Percentiles rank a stretch among this genome's conserved stretches.
phyloP scores from a whole-genome alignment of 2,797 vertebrate genomes.

The Etheostoma nigrum region DNA sequence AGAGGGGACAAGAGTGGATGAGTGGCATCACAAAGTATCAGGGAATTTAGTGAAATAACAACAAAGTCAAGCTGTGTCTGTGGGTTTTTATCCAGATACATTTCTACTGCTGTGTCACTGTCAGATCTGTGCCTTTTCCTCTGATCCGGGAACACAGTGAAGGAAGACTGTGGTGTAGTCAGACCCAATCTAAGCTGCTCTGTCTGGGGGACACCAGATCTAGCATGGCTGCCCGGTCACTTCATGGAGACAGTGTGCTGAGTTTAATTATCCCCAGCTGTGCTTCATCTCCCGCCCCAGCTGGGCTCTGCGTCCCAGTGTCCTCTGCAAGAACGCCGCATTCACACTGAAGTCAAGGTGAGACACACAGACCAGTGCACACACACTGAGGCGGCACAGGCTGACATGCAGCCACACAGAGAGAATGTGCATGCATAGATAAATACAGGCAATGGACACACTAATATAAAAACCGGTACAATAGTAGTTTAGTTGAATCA shows the following conservation, averaged over 20 bases:
- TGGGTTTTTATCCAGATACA: slow-evolving; percentile 59
- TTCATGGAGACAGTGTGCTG: slow-evolving; percentile 75
- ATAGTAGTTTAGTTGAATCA: slow-evolving; percentile 16
- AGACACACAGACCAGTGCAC: slow-evolving; percentile 47
- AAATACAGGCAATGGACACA: slow-evolving; percentile 21
- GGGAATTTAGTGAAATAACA: slow-evolving; percentile 49
- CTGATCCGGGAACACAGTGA: slow-evolving; percentile 60
- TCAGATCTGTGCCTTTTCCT: slow-evolving; percentile 45
- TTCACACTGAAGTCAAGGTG: slow-evolving; percentile 75
- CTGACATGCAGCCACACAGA: slow-evolving; percentile 28
- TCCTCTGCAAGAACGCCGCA: slow-evolving; percentile 74
- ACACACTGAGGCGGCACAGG: slow-evolving; percentile 23
- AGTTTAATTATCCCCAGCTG: slow-evolving; percentile 86
- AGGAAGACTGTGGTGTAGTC: slow-evolving; percentile 40
- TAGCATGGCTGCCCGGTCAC: slow-evolving; percentile 60
- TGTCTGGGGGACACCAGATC: slow-evolving; percentile 65
- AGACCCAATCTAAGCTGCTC: slow-evolving; percentile 57
- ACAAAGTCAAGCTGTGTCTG: slow-evolving; percentile 59
- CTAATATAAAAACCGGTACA: slow-evolving; percentile 15
- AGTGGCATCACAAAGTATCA: slow-evolving; percentile 42
- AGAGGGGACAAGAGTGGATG: slow-evolving; percentile 45
- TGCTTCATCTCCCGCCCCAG: slow-evolving; percentile 81
- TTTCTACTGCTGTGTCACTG: slow-evolving; percentile 58
- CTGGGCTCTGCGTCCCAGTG: slow-evolving; percentile 79
- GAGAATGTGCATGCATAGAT: slow-evolving; percentile 17